These are phyloP conservation scores for Dolichoris vasculosae DNA, from an alignment of 1,140 invertebrate genomes.

Conservation along the genomic window DNA sequence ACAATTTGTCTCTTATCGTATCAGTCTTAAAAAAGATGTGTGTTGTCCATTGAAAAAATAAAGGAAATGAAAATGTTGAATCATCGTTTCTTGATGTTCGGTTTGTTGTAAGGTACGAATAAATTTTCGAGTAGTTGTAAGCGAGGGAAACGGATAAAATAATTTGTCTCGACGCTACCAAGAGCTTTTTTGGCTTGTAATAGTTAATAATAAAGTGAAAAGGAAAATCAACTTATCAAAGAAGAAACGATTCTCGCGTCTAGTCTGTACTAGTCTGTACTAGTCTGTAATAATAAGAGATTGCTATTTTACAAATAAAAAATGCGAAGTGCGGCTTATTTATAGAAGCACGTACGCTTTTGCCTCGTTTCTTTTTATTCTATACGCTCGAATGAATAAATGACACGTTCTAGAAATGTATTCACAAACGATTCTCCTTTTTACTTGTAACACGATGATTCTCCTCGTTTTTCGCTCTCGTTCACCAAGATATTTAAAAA, in stretches of 20 bases:
- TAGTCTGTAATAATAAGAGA: conserved; percentile 12
- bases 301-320: conserved; percentile 45
- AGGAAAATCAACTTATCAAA: conserved; percentile 10
- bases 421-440: not conserved
- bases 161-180: not conserved
- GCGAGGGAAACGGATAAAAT: too few species aligned
- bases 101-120: not conserved
- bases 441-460: conserved; percentile 23
- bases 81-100: not conserved
- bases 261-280: too few species aligned
- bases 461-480: conserved; percentile 32
- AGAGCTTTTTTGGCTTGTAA: not conserved
- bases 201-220: conserved; percentile 1
- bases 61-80: not conserved
- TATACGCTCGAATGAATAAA: conserved; percentile 1
- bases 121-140: too few species aligned
- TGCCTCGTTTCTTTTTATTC: conserved; percentile 8
- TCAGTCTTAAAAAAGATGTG: conserved; percentile 31
- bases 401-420: conserved; percentile 22
- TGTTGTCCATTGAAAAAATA: not conserved
- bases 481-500: conserved; percentile 8
- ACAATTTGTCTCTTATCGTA: too few species aligned
- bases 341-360: conserved; percentile 36
- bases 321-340: conserved; percentile 33
- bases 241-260: conserved; percentile 12